phyloP scores from a whole-genome alignment of 30 jellyfish, hydroid and myxozoan species.

The Nemopilema nomurai region DNA sequence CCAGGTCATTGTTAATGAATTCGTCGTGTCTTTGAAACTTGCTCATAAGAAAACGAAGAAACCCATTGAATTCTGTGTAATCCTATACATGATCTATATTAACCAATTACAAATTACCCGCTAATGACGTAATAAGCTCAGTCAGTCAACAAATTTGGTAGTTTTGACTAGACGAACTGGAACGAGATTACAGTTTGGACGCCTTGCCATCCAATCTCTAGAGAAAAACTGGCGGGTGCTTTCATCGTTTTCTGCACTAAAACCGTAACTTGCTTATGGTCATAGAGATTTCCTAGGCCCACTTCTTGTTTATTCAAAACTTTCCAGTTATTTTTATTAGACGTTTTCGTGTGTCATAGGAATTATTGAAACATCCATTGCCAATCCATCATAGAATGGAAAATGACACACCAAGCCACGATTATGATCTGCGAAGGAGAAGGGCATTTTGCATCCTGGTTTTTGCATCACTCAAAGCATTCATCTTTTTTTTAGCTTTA shows the following conservation, averaged over 20 bases:
- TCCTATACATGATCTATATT: conserved; percentile 23
- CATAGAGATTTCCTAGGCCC: not conserved
- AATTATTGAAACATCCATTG: not conserved
- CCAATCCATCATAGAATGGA: not conserved
- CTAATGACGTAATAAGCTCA: conserved; percentile 46
- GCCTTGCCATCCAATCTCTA: conserved; percentile 32
- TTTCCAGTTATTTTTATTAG: not conserved
- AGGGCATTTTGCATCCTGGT: too few species aligned
- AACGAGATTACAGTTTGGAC: conserved; percentile 29
- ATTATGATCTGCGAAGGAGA: too few species aligned
- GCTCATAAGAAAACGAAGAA: not conserved
- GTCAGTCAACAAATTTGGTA: conserved; percentile 19
- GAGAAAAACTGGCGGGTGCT: not conserved
- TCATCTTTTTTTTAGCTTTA: too few species aligned
- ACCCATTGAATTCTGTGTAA: conserved; percentile 14
- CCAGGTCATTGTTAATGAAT: conserved; percentile 38
- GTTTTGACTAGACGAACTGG: conserved; percentile 29
- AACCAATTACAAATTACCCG: conserved; percentile 27
- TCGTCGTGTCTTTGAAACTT: conserved; percentile 20
- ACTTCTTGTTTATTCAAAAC: not conserved
- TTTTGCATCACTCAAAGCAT: too few species aligned
- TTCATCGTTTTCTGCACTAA: not conserved
- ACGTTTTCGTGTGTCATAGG: not conserved
- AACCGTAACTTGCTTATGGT: conserved; percentile 12
- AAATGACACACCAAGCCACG: not conserved